These are phyloP conservation scores for Columba guinea DNA, from an alignment of 2,797 vertebrate genomes.

Conservation along the genomic window DNA sequence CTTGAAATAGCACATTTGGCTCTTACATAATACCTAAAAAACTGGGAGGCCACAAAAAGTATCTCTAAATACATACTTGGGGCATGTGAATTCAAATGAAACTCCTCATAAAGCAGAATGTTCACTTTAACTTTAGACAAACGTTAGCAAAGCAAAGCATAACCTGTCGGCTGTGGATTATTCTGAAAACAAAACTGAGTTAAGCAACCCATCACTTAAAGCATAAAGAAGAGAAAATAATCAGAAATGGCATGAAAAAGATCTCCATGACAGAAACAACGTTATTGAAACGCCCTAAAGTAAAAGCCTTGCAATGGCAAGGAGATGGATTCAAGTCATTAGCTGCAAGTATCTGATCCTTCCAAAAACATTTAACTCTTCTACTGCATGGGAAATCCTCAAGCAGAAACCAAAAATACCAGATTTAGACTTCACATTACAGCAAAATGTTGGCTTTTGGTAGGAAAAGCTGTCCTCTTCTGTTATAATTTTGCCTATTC, in stretches of 20 bases:
- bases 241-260: neutral
- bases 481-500: neutral
- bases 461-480: neutral
- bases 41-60: neutral
- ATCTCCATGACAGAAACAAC: neutral
- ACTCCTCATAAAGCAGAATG: neutral
- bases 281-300: neutral
- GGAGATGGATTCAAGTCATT: neutral
- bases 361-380: slow-evolving; percentile 28
- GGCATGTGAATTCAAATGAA: neutral
- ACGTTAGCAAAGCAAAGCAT: neutral
- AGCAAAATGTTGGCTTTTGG: neutral
- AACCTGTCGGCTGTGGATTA: neutral
- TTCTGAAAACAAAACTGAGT: neutral
- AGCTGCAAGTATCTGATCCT: neutral
- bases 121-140: neutral
- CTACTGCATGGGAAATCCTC: slow-evolving; percentile 32
- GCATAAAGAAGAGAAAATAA: neutral
- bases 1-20: neutral
- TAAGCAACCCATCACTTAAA: neutral
- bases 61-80: neutral
- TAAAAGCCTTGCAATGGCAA: neutral
- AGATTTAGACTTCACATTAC: neutral
- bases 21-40: slow-evolving; percentile 15
- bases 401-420: neutral